Evolutionary conservation across 2,113 vertebrate genomes (phyloP), one percentile per base, ranked within the genome.

Genomic region (Daubentonia madagascariensis): DNA sequence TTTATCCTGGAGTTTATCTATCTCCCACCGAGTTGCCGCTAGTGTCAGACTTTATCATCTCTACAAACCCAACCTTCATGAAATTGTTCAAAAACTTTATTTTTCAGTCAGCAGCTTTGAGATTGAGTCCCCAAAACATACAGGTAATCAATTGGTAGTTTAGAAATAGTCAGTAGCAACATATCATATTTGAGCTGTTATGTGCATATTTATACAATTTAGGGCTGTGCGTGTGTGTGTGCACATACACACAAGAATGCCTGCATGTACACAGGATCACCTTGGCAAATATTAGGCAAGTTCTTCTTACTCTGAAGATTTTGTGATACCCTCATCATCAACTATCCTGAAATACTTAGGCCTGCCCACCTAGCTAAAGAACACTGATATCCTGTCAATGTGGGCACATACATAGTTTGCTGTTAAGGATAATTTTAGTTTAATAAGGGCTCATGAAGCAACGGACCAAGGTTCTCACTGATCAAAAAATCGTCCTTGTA

Each of bases 401-500:
- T 84, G 54, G 79, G 37, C 45, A 89, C 22, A 48, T 25, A 32
- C n/a, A n/a, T 0, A 72, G 45, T 65, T 88, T 92, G 35, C 85
- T 93, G 30, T 92, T 17, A 70, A 50, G 45, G 68, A 70, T 88
- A 67, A 87, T 94, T 95, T 96, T 50, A 32, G 22, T 63, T 48
- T 52, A 96, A 84, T 91, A 67, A 94, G 43, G 40, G 28, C 11
- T 85, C 28, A 61, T 32, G 50, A 96, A 95, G n/a, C 76, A 97
- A 92, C 0, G 6, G 30, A 63, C 48, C 50, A 79, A 40, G 59
- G n/a, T 86, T 95, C 68, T 95, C 91, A 70, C 22, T 78, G 65
- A 91, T 94, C 52, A 92, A 97, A 87, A 96, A 76, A 84, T 0
- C 32, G 37, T 87, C 57, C 86, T 83, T 96, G 48, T 89, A 84